A percentile compares a stretch with the other conserved stretches of the same genome.
Conservation (phyloP, 2,797 vertebrate species). For the Rachycentron canadum region DNA sequence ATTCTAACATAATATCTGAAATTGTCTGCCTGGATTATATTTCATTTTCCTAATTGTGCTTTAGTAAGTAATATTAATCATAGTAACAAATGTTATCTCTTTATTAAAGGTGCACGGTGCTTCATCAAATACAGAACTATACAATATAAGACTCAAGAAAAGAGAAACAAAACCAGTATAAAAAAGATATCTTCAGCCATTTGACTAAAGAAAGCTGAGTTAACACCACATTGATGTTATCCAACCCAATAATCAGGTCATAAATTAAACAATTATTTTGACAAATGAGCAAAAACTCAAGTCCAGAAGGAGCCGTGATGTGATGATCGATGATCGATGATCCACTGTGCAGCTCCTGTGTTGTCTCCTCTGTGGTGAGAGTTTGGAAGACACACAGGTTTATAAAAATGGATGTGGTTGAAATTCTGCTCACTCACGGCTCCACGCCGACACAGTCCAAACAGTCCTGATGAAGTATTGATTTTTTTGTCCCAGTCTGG, state of each 20-base stretch:
- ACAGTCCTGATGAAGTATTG: constrained; percentile 63
- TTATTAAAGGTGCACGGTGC: too few relatives aligned
- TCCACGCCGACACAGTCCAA: constrained; percentile 26
- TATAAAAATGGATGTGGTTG: constrained; percentile 40
- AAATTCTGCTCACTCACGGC: constrained; percentile 25
- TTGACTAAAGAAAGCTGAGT: neutral
- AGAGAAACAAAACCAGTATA: too few relatives aligned
- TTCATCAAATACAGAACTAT: too few relatives aligned
- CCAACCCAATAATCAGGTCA: too few relatives aligned
- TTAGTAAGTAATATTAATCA: neutral
- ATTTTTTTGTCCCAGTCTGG: constrained; percentile 39
- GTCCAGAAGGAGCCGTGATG: neutral
- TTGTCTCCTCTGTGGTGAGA: neutral
- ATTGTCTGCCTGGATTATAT: neutral
- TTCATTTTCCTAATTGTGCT: neutral
- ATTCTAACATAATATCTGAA: neutral
- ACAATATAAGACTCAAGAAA: too few relatives aligned
- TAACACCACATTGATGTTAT: neutral
- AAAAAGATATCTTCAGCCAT: neutral
- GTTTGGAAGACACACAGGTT: constrained; percentile 5
- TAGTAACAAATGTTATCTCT: too few relatives aligned
- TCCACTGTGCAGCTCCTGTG: neutral
- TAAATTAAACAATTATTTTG: neutral
- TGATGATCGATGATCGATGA: constrained; percentile 26
- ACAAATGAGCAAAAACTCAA: neutral